Evolutionary conservation across 2,888 invertebrate genomes (phyloP).

Genomic region (Scaptomyza tumidula): DNA sequence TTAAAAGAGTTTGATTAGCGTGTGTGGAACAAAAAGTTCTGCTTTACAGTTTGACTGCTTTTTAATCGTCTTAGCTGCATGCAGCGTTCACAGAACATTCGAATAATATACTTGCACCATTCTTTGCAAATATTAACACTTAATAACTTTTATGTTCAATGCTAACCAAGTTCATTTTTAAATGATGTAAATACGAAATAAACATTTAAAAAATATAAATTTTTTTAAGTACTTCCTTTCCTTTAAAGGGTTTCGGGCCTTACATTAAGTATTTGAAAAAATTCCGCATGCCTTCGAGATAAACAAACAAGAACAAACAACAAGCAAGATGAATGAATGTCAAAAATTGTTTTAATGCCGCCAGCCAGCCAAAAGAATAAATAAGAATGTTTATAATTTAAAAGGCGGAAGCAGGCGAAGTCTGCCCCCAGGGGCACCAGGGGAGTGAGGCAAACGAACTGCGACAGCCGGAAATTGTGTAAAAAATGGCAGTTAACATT

Average conservation of each 20-base stretch:
- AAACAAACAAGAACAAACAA: not conserved
- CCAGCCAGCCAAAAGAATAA: slow-evolving; percentile 32
- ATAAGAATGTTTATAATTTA: slow-evolving; percentile 70
- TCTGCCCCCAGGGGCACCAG: slow-evolving; percentile 30
- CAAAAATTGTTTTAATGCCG: slow-evolving; percentile 31
- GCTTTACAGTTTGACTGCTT: too few relatives aligned
- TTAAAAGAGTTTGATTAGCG: too few relatives aligned
- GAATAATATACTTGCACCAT: not conserved
- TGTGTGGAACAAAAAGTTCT: too few relatives aligned
- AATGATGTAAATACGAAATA: not conserved
- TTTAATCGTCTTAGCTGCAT: not conserved
- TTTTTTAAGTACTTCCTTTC: too few relatives aligned
- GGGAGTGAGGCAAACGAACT: slow-evolving; percentile 20
- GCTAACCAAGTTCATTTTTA: not conserved
- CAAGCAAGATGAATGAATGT: slow-evolving; percentile 12
- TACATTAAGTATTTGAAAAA: not conserved
- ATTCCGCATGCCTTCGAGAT: not conserved
- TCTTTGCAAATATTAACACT: too few relatives aligned
- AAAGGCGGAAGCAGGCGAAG: slow-evolving; percentile 54
- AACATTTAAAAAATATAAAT: too few relatives aligned
- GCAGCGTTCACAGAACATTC: not conserved
- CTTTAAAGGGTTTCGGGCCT: not conserved
- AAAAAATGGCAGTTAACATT: slow-evolving; percentile 77
- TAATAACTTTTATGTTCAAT: not conserved
- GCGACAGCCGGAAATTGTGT: slow-evolving; percentile 62